These are phyloP conservation scores for Takifugu ocellatus DNA, from an alignment of 2,797 vertebrate species.

Conservation along the genomic window DNA sequence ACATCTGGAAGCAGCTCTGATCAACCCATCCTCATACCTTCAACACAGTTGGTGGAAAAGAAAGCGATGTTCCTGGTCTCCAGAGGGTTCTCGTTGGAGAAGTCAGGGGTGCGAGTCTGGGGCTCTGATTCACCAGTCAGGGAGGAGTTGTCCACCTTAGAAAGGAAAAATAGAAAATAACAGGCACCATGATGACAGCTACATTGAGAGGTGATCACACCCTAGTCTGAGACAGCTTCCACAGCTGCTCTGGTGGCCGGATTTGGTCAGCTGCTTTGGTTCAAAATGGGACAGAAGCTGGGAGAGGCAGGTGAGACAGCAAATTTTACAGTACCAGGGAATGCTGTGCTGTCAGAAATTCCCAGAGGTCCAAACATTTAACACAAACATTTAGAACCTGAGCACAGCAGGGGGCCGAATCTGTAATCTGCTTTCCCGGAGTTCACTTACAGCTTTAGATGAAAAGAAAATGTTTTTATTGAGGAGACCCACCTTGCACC, in stretches of 20 bases:
- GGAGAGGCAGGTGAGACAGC: constrained; percentile 6
- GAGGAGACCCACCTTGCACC: constrained; percentile 81
- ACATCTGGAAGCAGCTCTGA: background rate
- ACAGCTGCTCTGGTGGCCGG: constrained; percentile 10
- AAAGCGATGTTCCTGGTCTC: constrained; percentile 98
- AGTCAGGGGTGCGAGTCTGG: constrained; percentile 92
- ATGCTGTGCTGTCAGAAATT: too few species aligned
- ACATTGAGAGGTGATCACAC: background rate
- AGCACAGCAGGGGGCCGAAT: too few species aligned
- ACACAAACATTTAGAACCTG: too few species aligned
- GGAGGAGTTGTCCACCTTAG: constrained; percentile 95
- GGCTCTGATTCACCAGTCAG: constrained; percentile 96
- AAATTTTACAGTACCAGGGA: too few species aligned
- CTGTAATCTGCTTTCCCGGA: background rate
- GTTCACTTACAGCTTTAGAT: background rate
- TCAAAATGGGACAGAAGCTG: constrained; percentile 4
- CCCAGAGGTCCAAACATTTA: too few species aligned
- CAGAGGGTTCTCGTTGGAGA: constrained; percentile 92
- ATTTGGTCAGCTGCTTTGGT: constrained; percentile 5
- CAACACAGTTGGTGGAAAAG: constrained; percentile 97
- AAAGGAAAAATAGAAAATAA: constrained; percentile 5
- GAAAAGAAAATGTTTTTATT: background rate
- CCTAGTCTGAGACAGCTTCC: background rate
- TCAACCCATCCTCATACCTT: constrained; percentile 74
- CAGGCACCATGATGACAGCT: background rate